These are phyloP conservation scores for Isotomurus palustris DNA, from an alignment of 2,888 invertebrate genomes.

Conservation along the genomic window DNA sequence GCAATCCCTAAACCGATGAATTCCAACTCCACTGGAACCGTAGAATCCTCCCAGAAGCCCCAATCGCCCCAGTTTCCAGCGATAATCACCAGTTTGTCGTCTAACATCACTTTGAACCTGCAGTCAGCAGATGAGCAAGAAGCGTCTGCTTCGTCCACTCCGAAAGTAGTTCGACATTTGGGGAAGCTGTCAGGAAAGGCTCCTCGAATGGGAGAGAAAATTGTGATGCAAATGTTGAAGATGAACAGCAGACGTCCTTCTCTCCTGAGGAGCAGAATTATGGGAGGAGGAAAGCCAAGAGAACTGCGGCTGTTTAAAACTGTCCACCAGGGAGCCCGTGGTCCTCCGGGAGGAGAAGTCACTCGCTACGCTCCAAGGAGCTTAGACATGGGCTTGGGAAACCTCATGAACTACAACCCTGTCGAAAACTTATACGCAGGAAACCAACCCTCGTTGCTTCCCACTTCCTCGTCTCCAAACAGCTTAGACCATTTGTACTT, in stretches of 20 bases:
- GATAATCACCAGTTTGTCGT: no score
- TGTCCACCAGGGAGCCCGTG: not conserved
- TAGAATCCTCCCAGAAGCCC: no score
- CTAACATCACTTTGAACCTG: no score
- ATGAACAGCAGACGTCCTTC: not conserved
- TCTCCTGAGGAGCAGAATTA: not conserved
- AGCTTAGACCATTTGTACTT: slow-evolving; percentile 10
- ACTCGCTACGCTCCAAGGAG: slow-evolving; percentile 24
- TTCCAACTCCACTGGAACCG: no score
- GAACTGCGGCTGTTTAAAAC: not conserved
- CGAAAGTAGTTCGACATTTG: slow-evolving; percentile 5
- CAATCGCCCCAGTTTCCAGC: no score
- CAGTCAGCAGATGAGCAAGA: not conserved
- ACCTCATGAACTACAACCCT: slow-evolving; percentile 15
- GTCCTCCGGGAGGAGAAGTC: slow-evolving; percentile 16
- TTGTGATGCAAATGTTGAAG: not conserved
- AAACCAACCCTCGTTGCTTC: slow-evolving; percentile 1
- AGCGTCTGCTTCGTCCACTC: not conserved
- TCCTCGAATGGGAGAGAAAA: slow-evolving; percentile 1
- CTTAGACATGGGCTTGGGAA: slow-evolving; percentile 16
- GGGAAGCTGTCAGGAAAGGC: no score
- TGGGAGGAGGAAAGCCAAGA: not conserved
- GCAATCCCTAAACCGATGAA: no score
- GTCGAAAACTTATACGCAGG: slow-evolving; percentile 16
- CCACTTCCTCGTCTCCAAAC: slow-evolving; percentile 7